Evolutionary conservation across 2,888 invertebrate species (phyloP).

Genomic region (Cylloceria caligata): DNA sequence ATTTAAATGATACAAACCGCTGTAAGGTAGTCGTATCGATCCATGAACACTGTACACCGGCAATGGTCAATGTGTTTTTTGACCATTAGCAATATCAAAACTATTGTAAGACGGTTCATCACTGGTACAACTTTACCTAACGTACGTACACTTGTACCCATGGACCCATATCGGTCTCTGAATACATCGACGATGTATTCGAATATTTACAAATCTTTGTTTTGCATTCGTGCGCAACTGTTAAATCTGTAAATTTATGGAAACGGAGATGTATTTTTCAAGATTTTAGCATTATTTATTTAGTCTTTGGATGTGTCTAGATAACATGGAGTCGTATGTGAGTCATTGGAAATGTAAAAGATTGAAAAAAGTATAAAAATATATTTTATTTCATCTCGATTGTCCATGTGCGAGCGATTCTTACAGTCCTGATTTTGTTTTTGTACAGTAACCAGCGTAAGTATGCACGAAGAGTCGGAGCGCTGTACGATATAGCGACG

Average conservation of each 20-base stretch:
- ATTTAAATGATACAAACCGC: neutral
- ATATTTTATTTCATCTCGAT: neutral
- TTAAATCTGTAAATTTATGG: neutral
- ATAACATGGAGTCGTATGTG: neutral
- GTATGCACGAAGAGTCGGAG: neutral
- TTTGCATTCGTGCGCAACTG: neutral
- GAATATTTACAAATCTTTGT: neutral
- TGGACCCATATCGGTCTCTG: neutral
- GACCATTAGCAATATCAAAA: neutral
- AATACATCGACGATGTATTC: neutral
- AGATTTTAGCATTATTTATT: neutral
- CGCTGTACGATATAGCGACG: constrained; percentile 23
- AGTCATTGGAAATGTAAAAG: neutral
- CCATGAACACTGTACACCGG: neutral
- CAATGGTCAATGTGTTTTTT: constrained; percentile 6
- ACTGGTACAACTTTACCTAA: too few species aligned
- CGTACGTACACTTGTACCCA: neutral
- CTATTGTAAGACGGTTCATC: too few species aligned
- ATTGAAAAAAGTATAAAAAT: neutral
- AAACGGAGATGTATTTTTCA: neutral
- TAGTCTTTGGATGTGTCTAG: neutral
- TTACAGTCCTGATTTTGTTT: constrained; percentile 43
- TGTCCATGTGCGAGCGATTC: neutral
- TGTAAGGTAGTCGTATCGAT: neutral
- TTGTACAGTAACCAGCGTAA: neutral